Base-by-base conservation (phyloP, 2,888 invertebrate genomes). In the Linnaemya tessellans region DNA sequence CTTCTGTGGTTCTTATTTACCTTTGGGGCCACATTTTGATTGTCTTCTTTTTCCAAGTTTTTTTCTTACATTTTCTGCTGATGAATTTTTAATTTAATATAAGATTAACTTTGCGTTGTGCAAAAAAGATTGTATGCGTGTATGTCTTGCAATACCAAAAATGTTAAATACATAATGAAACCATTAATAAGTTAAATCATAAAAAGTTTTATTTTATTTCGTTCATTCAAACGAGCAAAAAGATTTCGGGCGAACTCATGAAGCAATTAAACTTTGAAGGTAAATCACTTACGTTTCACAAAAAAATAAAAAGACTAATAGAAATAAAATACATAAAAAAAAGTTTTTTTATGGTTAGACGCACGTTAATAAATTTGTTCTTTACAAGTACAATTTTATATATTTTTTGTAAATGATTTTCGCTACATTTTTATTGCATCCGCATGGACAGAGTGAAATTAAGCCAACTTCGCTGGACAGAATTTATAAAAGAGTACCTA, bases 51-150 rank as follows among this genome's bases (percentile, higher is more conserved):
- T 51, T 20, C 3, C 11, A 9, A 4, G 1, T 22, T 51, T 3
- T 2, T 22, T 51, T 20, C 9, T 8, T 20, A 51, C 4, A 54
- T 51, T 51, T n/a, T 5, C 8, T 18, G 49, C 18, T 18, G 20
- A 51, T 51, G 49, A 51, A 51, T 51, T 20, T 51, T 51, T 51
- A 51, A 51, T 51, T n/a, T 18, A 51, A 20, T 51, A 46, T 46
- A 46, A 46, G 11, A 46, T 46, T 46, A n/a, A 15, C 15, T 46
- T 46, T 46, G 46, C 15, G 46, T n/a, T 15, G 46, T n/a, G 4
- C 5, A 46, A 30, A 15, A 15, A 46, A 46, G 4, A 46, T 46
- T 15, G 3, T 46, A 11, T 15, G 1, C 3, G 15, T 15, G 3
- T 46, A 11, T 15, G 1, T 15, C 15, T 46, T 46, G 11, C 46